Percentiles rank a stretch among this genome's conserved stretches.
Evolutionary conservation across 2,797 vertebrate species (phyloP).

Genomic region (Myotis vivesi): DNA sequence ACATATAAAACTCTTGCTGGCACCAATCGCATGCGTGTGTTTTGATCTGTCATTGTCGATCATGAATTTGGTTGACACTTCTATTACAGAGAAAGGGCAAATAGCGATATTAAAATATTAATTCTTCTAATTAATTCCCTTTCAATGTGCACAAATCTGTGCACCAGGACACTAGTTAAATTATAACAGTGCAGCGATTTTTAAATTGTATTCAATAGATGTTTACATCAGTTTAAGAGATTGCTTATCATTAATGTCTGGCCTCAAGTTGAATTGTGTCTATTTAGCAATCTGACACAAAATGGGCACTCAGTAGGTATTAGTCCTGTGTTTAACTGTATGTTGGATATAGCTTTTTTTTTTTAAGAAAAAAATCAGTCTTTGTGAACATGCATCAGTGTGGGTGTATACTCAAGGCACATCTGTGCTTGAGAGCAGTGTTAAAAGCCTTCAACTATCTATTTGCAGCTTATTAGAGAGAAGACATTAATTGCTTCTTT

Average conservation of each 20-base stretch:
- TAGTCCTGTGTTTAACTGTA: not conserved
- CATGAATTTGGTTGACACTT: too few relatives aligned
- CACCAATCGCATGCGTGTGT: too few relatives aligned
- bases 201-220: slow-evolving; percentile 2
- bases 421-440: not conserved
- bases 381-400: not conserved
- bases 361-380: not conserved
- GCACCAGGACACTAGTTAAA: not conserved
- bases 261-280: not conserved
- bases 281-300: slow-evolving; percentile 25
- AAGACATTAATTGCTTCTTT: slow-evolving; percentile 32
- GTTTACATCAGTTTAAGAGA: not conserved
- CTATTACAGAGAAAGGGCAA: too few relatives aligned
- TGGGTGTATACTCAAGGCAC: not conserved
- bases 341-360: not conserved
- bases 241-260: slow-evolving; percentile 8
- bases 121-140: too few relatives aligned
- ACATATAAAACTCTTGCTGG: too few relatives aligned
- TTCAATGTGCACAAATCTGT: too few relatives aligned
- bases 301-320: not conserved
- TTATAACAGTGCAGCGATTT: not conserved
- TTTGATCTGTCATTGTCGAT: too few relatives aligned
- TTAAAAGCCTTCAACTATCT: slow-evolving; percentile 8
- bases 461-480: not conserved
- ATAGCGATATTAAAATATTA: too few relatives aligned